Evolutionary conservation across 2,888 invertebrate species (phyloP).

Genomic region (Gandaritis pyraliata): DNA sequence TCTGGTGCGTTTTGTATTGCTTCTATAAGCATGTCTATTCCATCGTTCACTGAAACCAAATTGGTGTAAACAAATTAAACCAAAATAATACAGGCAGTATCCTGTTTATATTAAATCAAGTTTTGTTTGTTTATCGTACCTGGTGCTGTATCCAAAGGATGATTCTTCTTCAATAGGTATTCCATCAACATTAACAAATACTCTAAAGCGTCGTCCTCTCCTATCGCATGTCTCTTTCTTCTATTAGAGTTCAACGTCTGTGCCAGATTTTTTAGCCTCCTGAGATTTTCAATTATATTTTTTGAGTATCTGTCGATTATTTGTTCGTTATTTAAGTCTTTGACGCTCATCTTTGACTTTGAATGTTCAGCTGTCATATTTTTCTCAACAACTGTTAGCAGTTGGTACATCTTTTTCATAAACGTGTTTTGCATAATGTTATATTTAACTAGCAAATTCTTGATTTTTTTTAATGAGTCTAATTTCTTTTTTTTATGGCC

Average conservation of each 20-base stretch:
- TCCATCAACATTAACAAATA: slow-evolving; percentile 71
- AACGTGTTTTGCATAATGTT: slow-evolving; percentile 66
- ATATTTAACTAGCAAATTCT: slow-evolving; percentile 56
- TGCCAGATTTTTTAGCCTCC: slow-evolving; percentile 61
- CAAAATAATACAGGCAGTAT: neutral
- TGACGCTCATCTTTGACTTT: slow-evolving; percentile 31
- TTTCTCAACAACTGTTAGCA: slow-evolving; percentile 51
- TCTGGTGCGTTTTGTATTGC: slow-evolving; percentile 72
- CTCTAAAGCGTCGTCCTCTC: slow-evolving; percentile 61
- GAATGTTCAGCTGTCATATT: slow-evolving; percentile 30
- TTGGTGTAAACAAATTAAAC: neutral
- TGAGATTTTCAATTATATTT: slow-evolving; percentile 65
- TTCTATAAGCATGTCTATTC: slow-evolving; percentile 71
- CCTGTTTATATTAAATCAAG: neutral
- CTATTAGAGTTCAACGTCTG: slow-evolving; percentile 52
- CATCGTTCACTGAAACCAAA: slow-evolving; percentile 64
- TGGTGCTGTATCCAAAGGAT: slow-evolving; percentile 53
- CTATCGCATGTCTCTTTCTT: slow-evolving; percentile 54
- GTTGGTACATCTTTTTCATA: slow-evolving; percentile 60
- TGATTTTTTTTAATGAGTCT: slow-evolving; percentile 51
- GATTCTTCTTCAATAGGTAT: slow-evolving; percentile 64
- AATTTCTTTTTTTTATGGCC: slow-evolving; percentile 24
- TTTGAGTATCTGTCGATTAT: slow-evolving; percentile 57
- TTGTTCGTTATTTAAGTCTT: slow-evolving; percentile 37
- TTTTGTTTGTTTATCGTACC: slow-evolving; percentile 47